Conservation (phyloP, 92 coral and sea anemone species). For the Diadumene lineata region DNA sequence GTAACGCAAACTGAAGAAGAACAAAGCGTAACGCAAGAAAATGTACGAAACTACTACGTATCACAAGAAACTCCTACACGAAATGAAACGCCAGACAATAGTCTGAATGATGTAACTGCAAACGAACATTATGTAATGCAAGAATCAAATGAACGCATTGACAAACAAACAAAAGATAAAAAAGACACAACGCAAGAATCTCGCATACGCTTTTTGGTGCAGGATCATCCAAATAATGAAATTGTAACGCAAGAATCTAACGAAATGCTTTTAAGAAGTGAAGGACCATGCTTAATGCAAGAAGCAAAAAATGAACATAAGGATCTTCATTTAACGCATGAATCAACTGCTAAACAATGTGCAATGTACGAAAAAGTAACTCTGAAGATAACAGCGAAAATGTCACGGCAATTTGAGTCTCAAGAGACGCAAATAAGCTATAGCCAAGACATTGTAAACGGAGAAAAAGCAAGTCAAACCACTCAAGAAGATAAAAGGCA, state of each 20-base stretch:
- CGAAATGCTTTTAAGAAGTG: not conserved
- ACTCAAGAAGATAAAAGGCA: not conserved
- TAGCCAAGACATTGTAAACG: not conserved
- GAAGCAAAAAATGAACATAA: too few relatives aligned
- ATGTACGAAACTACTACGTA: not conserved
- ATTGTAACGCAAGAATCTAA: not conserved
- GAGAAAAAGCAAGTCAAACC: not conserved
- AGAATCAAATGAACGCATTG: not conserved
- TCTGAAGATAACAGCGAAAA: too few relatives aligned
- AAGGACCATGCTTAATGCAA: too few relatives aligned
- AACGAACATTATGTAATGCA: not conserved
- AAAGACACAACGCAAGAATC: conserved; percentile 13
- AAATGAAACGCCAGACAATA: not conserved
- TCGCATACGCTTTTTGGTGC: not conserved
- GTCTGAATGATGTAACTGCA: not conserved
- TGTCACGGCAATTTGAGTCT: too few relatives aligned
- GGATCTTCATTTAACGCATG: too few relatives aligned
- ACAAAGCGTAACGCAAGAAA: not conserved
- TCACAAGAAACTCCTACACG: not conserved
- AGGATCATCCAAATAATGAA: not conserved
- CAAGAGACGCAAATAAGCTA: too few relatives aligned
- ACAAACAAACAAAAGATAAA: not conserved
- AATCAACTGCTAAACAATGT: too few relatives aligned
- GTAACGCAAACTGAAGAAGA: conserved; percentile 2
- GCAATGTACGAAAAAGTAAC: too few relatives aligned